These are phyloP conservation scores for Sinella curviseta DNA, from an alignment of 1,140 invertebrate species.

Conservation along the genomic window DNA sequence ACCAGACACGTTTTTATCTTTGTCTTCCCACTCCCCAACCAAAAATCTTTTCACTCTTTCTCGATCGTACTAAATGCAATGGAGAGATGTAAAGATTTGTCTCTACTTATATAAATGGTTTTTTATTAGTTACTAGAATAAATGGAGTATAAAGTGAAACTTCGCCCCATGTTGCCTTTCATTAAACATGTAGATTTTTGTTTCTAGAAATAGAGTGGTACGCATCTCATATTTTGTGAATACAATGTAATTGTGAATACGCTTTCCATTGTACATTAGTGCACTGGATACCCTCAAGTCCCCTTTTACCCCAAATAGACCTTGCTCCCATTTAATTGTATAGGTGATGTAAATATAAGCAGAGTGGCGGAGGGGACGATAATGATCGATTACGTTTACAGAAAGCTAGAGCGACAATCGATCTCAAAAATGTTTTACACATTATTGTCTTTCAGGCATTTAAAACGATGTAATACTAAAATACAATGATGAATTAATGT, in stretches of 20 bases:
- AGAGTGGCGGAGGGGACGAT: neutral
- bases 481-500: neutral
- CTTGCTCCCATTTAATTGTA: neutral
- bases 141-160: neutral
- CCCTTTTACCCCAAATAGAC: neutral
- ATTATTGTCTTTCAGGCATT: constrained; percentile 23
- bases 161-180: neutral
- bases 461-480: neutral
- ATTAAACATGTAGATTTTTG: neutral
- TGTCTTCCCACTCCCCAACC: no score
- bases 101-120: neutral
- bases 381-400: constrained; percentile 17
- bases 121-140: neutral
- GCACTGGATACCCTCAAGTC: no score
- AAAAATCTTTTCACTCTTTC: no score
- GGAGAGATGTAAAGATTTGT: no score
- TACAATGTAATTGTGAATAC: constrained; percentile 15
- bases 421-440: constrained; percentile 15
- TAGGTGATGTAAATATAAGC: neutral
- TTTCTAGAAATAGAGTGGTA: neutral
- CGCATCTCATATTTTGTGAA: neutral
- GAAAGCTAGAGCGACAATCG: constrained; percentile 13
- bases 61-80: no score
- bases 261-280: no score
- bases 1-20: no score